These are phyloP conservation scores for Mormoops blainvillei DNA, from an alignment of 2,113 vertebrate genomes.

Conservation along the genomic window DNA sequence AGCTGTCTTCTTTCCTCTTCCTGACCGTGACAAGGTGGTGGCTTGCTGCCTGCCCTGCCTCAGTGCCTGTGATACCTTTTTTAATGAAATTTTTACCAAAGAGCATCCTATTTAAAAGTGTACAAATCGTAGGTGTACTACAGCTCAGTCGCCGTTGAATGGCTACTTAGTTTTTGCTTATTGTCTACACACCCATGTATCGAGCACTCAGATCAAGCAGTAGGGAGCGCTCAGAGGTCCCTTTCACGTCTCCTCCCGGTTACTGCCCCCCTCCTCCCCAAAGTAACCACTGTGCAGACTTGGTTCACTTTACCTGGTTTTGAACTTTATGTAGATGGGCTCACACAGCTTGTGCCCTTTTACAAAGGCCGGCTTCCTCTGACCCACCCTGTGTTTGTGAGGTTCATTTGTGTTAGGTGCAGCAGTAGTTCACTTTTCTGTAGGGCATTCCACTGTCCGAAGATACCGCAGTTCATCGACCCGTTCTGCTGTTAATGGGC, in stretches of 20 bases:
- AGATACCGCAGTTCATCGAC: not conserved
- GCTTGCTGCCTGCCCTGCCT: not conserved
- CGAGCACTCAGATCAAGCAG: not conserved
- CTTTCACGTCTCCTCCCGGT: not conserved
- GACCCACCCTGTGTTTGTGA: not conserved
- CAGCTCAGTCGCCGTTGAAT: not conserved
- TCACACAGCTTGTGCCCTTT: not conserved
- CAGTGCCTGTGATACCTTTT: not conserved
- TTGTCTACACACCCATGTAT: not conserved
- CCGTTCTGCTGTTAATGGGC: not conserved
- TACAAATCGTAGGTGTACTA: fast-evolving
- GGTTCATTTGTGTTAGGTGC: not conserved
- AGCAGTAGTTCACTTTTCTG: not conserved
- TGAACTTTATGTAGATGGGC: not conserved
- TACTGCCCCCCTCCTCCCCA: not conserved
- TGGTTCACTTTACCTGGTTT: not conserved
- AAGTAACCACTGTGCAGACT: not conserved
- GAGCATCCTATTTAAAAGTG: not conserved
- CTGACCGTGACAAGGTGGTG: not conserved
- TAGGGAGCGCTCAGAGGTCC: not conserved
- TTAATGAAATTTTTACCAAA: not conserved
- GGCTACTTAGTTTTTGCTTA: not conserved
- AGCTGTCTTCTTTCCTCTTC: not conserved
- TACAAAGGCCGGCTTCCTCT: not conserved
- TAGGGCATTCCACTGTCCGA: not conserved